phyloP scores from a whole-genome alignment of 2,113 vertebrate genomes.

The Toxotes jaculatrix region DNA sequence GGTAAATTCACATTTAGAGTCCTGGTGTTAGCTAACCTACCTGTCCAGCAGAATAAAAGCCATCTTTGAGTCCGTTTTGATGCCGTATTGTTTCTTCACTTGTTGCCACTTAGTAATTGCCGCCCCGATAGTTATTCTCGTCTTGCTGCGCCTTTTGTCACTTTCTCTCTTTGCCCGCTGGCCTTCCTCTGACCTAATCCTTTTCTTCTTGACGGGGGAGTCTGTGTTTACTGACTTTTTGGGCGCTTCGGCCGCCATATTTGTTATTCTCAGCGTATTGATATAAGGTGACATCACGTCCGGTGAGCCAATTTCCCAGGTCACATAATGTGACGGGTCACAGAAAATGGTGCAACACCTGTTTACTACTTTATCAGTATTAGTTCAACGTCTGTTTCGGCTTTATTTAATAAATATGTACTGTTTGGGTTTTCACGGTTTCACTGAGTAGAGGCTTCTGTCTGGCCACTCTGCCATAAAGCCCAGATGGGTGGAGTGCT shows the following conservation, averaged over 20 bases:
- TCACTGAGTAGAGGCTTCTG: too few species aligned
- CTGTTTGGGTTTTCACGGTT: too few species aligned
- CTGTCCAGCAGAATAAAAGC: constrained; percentile 1
- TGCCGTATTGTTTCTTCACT: too few species aligned
- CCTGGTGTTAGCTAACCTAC: not conserved
- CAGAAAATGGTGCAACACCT: not conserved
- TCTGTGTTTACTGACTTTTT: not conserved
- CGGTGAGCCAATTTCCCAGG: too few species aligned
- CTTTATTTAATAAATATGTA: too few species aligned
- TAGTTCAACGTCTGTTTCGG: too few species aligned
- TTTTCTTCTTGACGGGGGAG: not conserved
- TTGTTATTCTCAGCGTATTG: not conserved
- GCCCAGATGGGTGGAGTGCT: too few species aligned
- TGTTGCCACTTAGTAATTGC: not conserved
- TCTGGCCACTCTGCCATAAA: too few species aligned
- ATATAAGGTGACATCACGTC: not conserved
- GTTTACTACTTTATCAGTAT: not conserved
- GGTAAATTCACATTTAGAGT: not conserved
- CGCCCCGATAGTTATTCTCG: not conserved
- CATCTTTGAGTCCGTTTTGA: not conserved
- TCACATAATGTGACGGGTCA: too few species aligned
- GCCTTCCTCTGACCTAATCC: not conserved
- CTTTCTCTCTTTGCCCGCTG: not conserved
- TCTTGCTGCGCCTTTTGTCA: not conserved
- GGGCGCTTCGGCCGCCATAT: not conserved